Base-by-base conservation (phyloP, 1,140 invertebrate genomes). In the Cryptotermes secundus region DNA sequence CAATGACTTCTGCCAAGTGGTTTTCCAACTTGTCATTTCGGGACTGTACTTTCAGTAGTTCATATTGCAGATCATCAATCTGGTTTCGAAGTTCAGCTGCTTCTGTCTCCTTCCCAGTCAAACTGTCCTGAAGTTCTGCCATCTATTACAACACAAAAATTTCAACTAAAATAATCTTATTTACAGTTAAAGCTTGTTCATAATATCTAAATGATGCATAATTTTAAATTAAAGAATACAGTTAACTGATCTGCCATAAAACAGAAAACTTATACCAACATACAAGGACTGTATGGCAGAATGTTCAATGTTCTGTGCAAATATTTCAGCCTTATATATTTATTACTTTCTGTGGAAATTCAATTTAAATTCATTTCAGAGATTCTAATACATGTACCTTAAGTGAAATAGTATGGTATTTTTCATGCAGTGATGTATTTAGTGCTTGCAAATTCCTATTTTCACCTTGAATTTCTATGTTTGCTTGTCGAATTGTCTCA, bases 41-140 rank as follows among this genome's bases (percentile, higher is more conserved):
- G 34, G 94, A 94, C 49, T 96, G 93, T 4, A 97, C 94, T 91
- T 98, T 98, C 87, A 96, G 95, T 34, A 97, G 90, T 88, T 99
- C 97, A 89, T 99, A 99, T 88, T 99, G 97, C 49, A 98, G 89
- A 90, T 99, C 98, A 89, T 99, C 98, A 79, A 98, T 95, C 91
- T 98, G 96, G 90, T 99, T 99, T 89, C 96, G 95, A 65, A 99
- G 91, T 88, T 99, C 98, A 35, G 97, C 98, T 85, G 95, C 96
- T 90, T 98, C 96, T 0, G 97, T 99, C 90, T 99, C 97, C 87
- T 97, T 94, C 35, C 95, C 96, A 45, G 95, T 97, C 83, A 98
- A 92, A 35, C 96, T 95, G 88, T 99, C 98, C 90, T 98, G 96
- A 42, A 98, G 90, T 89, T 97, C 96, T 72, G 97, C 95, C 89